phyloP scores from a whole-genome alignment of 2,888 invertebrate genomes.

The Eumerus sabulonum region DNA sequence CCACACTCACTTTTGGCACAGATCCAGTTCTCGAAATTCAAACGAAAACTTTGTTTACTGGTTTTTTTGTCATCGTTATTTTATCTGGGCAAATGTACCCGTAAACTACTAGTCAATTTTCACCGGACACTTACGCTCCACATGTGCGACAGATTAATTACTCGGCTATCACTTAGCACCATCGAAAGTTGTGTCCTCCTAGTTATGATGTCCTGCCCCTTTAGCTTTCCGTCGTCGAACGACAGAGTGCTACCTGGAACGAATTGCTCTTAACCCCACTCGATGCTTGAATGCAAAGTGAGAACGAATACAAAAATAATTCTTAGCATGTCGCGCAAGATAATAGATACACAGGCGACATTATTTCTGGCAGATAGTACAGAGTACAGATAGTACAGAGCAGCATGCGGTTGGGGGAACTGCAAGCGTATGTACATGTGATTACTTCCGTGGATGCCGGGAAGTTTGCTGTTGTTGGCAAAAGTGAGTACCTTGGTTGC shows the following conservation, averaged over 20 bases:
- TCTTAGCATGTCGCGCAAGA: slow-evolving; percentile 17
- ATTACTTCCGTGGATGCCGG: slow-evolving; percentile 30
- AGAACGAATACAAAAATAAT: too few species aligned
- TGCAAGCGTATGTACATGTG: slow-evolving; percentile 13
- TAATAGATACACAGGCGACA: slow-evolving; percentile 19
- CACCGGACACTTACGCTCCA: slow-evolving; percentile 44
- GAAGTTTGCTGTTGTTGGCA: slow-evolving; percentile 41
- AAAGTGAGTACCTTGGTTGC: slow-evolving; percentile 25
- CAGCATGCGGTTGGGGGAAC: background rate
- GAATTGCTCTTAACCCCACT: slow-evolving; percentile 24
- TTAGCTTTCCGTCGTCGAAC: background rate
- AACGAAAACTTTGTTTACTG: slow-evolving; percentile 19
- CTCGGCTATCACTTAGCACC: slow-evolving; percentile 65
- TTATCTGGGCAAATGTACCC: slow-evolving; percentile 26
- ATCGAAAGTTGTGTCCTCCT: slow-evolving; percentile 65
- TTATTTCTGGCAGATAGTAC: background rate
- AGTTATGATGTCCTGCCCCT: background rate
- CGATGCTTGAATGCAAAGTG: slow-evolving; percentile 19
- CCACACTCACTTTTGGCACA: slow-evolving; percentile 13
- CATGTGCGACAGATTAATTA: slow-evolving; percentile 64
- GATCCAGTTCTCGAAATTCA: slow-evolving; percentile 7
- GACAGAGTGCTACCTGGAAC: slow-evolving; percentile 25
- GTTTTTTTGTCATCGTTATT: background rate
- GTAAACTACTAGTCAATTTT: slow-evolving; percentile 42
- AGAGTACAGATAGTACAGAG: background rate